Conservation (phyloP, 2,797 vertebrate species). For the Micrastur ruficollis region DNA sequence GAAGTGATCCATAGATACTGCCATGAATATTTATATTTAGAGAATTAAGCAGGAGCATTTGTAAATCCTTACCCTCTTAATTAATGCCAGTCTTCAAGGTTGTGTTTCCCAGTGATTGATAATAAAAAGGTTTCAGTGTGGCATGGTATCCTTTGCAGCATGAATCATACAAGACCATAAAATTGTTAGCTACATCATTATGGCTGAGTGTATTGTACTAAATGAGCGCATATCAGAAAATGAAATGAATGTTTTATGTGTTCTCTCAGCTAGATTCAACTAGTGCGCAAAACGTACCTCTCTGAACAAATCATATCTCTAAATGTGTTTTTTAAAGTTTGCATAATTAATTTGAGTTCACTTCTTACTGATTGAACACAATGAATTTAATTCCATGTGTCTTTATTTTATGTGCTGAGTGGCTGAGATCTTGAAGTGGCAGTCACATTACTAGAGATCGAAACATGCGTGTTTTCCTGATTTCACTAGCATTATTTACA, state of each 20-base stretch:
- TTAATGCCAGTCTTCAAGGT: conserved; percentile 62
- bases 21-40: conserved; percentile 64
- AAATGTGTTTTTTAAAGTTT: conserved; percentile 44
- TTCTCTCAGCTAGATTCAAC: conserved; percentile 49
- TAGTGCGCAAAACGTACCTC: neutral
- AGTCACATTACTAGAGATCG: neutral
- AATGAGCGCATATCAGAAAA: conserved; percentile 33
- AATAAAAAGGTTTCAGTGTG: conserved; percentile 67
- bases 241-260: conserved; percentile 52
- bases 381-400: neutral
- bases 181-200: conserved; percentile 63
- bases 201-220: conserved; percentile 53
- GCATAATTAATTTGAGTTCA: conserved; percentile 40
- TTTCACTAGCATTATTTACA: neutral
- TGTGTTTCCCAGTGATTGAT: conserved; percentile 64
- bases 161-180: conserved; percentile 64
- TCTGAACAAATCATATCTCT: neutral
- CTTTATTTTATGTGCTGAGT: neutral
- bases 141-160: conserved; percentile 55
- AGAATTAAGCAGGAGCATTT: conserved; percentile 54
- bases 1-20: conserved; percentile 37
- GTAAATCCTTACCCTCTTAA: conserved; percentile 64
- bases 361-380: conserved; percentile 19
- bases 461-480: neutral
- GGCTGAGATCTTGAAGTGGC: neutral